A percentile compares a stretch with the other conserved stretches of the same genome.
These are phyloP conservation scores for Glossophaga mutica DNA, from an alignment of 2,797 vertebrate genomes.

Conservation along the genomic window DNA sequence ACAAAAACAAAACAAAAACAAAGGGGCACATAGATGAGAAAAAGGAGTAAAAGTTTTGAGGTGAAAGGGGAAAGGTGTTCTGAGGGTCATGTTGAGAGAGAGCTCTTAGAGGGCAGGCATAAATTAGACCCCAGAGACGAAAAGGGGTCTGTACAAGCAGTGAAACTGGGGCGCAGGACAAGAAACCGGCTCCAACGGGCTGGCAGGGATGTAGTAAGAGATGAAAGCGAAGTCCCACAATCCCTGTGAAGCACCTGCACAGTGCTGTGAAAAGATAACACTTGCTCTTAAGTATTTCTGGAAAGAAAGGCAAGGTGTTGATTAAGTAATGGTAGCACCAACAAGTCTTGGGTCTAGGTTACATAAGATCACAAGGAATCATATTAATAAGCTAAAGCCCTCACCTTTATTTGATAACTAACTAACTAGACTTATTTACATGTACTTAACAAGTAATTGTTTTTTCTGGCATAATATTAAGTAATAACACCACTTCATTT, in stretches of 20 bases:
- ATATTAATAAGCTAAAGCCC: background rate
- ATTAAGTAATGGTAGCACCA: background rate
- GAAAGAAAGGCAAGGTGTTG: background rate
- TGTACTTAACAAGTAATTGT: slow-evolving; percentile 31
- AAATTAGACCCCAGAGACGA: background rate
- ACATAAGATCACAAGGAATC: background rate
- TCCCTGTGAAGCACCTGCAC: background rate
- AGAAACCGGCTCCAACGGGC: background rate
- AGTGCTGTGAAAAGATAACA: background rate
- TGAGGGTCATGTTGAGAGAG: background rate
- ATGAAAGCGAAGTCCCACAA: background rate
- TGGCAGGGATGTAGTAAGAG: background rate
- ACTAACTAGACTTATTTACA: background rate
- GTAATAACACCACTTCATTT: slow-evolving; percentile 22
- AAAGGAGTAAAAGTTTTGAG: background rate
- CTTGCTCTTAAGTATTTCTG: background rate
- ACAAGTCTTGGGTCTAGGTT: background rate
- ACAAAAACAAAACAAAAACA: background rate
- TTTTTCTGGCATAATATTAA: slow-evolving; percentile 63
- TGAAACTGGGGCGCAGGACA: background rate
- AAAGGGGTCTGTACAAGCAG: background rate
- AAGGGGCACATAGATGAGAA: background rate
- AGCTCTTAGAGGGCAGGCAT: background rate
- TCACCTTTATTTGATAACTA: background rate
- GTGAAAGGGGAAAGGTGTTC: background rate